These are phyloP conservation scores for Gobio gobio DNA, from an alignment of 2,113 vertebrate genomes.

Conservation along the genomic window DNA sequence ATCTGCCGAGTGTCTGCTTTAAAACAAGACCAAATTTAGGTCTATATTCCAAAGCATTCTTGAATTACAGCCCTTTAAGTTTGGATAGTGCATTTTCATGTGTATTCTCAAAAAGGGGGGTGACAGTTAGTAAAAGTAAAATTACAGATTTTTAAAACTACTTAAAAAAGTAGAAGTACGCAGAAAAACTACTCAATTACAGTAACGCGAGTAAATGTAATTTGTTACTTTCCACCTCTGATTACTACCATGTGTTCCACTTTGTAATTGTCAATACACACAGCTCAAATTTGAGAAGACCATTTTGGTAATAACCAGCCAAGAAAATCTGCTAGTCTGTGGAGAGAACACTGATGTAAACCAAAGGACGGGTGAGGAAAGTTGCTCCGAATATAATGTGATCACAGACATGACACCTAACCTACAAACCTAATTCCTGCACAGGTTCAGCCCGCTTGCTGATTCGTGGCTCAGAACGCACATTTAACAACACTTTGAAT, in stretches of 20 bases:
- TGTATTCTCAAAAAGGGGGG: too few species aligned
- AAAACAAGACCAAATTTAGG: too few species aligned
- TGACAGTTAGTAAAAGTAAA: too few species aligned
- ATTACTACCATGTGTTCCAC: conserved; percentile 4
- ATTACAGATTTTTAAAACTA: too few species aligned
- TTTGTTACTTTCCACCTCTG: too few species aligned
- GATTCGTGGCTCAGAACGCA: conserved; percentile 1
- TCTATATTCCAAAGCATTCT: too few species aligned
- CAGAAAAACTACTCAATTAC: too few species aligned
- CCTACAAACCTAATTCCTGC: conserved; percentile 28
- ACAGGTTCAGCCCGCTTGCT: conserved; percentile 11
- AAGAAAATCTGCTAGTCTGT: background rate
- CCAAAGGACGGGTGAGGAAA: background rate
- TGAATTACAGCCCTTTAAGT: too few species aligned
- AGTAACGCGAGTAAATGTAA: too few species aligned
- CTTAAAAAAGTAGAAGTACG: too few species aligned
- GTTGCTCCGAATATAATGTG: background rate
- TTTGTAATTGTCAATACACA: conserved; percentile 10
- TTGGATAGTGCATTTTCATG: too few species aligned
- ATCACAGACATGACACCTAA: conserved; percentile 6
- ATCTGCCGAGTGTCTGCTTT: too few species aligned
- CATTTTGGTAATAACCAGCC: background rate
- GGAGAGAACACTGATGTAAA: background rate
- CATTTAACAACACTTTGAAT: background rate
- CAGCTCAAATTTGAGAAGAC: background rate